Evolutionary conservation across 2,113 vertebrate species (phyloP).

Genomic region (Sterrhoptilus dennistouni): DNA sequence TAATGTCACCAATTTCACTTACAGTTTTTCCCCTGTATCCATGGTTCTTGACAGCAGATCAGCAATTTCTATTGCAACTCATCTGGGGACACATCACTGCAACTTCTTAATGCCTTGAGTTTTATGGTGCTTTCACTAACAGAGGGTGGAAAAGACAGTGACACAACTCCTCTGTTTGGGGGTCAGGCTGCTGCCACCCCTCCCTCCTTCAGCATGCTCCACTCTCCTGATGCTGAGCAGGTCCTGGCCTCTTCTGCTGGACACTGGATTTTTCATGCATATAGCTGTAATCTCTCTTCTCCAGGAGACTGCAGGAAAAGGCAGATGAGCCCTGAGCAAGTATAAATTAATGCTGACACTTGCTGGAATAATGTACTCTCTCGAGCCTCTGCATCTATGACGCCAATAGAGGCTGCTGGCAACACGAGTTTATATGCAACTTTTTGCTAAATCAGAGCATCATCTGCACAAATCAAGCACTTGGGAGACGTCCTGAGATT

Average conservation of each 20-base stretch:
- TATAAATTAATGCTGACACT: constrained; percentile 48
- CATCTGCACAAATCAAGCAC: constrained; percentile 49
- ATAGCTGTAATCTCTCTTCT: neutral
- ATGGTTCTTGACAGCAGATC: neutral
- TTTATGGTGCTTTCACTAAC: neutral
- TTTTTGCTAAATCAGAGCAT: constrained; percentile 48
- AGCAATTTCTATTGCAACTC: neutral
- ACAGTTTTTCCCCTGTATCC: neutral
- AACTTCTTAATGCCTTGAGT: neutral
- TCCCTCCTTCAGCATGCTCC: rapidly evolving
- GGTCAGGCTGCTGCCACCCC: neutral
- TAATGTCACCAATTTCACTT: neutral
- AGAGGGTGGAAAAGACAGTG: neutral
- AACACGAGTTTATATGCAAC: neutral
- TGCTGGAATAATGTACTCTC: constrained; percentile 42
- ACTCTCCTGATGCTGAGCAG: rapidly evolving
- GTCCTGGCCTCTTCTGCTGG: neutral
- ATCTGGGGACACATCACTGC: neutral
- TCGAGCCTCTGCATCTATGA: constrained; percentile 13
- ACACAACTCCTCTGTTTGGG: neutral
- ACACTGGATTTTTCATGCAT: neutral
- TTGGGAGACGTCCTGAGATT: constrained; percentile 33
- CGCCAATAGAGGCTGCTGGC: neutral
- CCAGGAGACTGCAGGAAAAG: neutral
- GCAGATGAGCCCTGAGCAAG: constrained; percentile 20